Base-by-base conservation (phyloP, 2,113 vertebrate species). In the Bufo bufo region DNA sequence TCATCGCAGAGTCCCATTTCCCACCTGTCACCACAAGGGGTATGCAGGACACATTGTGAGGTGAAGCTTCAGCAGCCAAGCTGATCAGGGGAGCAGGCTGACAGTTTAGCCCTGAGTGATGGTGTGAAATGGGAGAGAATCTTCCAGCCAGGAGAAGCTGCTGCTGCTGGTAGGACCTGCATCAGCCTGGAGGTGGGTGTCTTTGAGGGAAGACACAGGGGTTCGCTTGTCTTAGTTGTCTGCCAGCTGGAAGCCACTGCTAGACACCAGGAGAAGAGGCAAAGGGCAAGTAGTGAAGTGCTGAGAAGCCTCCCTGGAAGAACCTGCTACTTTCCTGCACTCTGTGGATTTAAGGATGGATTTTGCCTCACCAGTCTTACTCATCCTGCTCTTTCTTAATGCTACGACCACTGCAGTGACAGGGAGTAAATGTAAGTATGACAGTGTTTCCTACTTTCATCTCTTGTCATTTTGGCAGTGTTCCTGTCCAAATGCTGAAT, bases 391-490 rank as follows among this genome's bases (percentile, higher is more conserved):
- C 0, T 92, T 78, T 88, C 7, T 92, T 90, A 89, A 72, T 66
- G 69, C 79, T 54, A 85, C 91, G 92, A 91, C 78, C 81, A 72
- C 6, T 17, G 61, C 90, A 78, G 85, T 91, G 87, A 86, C 90
- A 83, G 94, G 80, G 19, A 93, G 94, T 92, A 93, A 92, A 91
- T 92, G 95, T 96, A 91, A 95, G 95, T 95, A 94, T 74, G 89
- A 45, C 66, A 69, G 88, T 58, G 47, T 90, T 93, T 91, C 58
- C 83, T 79, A 83, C 83, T 85, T 69, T 85, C 23, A 66, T 49
- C 43, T 5, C 10, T 17, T 58, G 17, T 77, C 50, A 54, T 33
- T 58, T 43, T 85, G 66, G 45, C 14, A 43, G 58, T 58, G 33
- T 17, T 3, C 33, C 82, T 84, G 63, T 84, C 82, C 82, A 84